Evolutionary conservation across 2,888 invertebrate species (phyloP).

Genomic region (Mesodorylaimus sp.): DNA sequence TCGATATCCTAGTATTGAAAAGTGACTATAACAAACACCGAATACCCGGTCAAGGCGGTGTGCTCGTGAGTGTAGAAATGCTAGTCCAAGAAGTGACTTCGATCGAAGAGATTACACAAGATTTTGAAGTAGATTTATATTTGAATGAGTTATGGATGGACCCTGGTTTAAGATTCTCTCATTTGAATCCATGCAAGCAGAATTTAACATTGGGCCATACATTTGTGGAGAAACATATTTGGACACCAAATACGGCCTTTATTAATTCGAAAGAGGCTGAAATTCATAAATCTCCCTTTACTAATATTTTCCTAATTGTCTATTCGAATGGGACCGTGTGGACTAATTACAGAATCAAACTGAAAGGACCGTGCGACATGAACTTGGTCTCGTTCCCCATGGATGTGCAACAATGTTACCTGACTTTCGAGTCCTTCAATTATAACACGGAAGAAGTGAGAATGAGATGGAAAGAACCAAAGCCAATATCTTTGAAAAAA

Average conservation of each 20-base stretch:
- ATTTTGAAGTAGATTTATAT: constrained; percentile 29
- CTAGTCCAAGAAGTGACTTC: constrained; percentile 25
- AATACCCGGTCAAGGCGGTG: constrained; percentile 14
- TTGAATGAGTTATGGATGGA: constrained; percentile 30
- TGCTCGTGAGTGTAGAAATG: constrained; percentile 9
- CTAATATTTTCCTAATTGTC: constrained; percentile 1
- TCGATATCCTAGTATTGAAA: no score
- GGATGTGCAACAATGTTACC: constrained; percentile 20
- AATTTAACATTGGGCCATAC: constrained; percentile 26
- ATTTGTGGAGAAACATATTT: constrained; percentile 23
- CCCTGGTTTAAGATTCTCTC: constrained; percentile 23
- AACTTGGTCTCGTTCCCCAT: constrained; percentile 19
- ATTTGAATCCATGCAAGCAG: constrained; percentile 27
- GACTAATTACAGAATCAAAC: constrained; percentile 9
- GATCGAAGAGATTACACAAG: constrained; percentile 27
- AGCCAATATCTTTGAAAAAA: no score
- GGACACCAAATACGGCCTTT: constrained; percentile 29
- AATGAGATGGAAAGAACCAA: constrained; percentile 30
- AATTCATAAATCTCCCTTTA: constrained; percentile 18
- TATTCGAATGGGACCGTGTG: constrained; percentile 14
- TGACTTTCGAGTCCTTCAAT: constrained; percentile 28
- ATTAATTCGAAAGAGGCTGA: constrained; percentile 27
- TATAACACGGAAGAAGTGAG: constrained; percentile 29
- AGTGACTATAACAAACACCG: no score
- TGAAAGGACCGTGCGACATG: constrained; percentile 24